These are phyloP conservation scores for Oreochromis tanganicae DNA, from an alignment of 2,113 vertebrate species.

Conservation along the genomic window DNA sequence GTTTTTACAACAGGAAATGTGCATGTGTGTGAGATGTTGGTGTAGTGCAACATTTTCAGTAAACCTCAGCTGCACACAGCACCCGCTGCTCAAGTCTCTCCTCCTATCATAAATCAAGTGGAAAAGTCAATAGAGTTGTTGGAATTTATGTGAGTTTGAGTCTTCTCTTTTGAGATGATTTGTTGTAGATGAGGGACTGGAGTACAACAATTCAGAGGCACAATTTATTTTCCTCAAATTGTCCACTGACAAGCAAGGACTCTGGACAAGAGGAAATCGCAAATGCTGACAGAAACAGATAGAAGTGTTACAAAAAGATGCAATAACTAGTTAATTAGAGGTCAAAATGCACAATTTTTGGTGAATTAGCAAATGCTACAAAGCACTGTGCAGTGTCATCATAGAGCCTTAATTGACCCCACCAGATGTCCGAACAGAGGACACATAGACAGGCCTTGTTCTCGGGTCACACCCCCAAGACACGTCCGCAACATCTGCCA, in stretches of 20 bases:
- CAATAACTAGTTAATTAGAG: not conserved
- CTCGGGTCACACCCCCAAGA: slow-evolving; percentile 40
- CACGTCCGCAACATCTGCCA: slow-evolving; percentile 55
- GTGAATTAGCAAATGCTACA: not conserved
- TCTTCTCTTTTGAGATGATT: slow-evolving; percentile 54
- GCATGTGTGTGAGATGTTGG: not conserved
- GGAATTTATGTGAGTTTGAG: slow-evolving; percentile 56
- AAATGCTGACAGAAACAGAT: not conserved
- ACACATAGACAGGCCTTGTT: slow-evolving; percentile 18
- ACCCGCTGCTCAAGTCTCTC: slow-evolving; percentile 20
- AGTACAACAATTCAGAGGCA: slow-evolving; percentile 35
- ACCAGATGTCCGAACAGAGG: slow-evolving; percentile 57
- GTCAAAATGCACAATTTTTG: not conserved
- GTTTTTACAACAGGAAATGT: slow-evolving; percentile 13
- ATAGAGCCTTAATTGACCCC: slow-evolving; percentile 27
- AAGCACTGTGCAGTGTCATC: not conserved
- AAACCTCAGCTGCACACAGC: slow-evolving; percentile 13
- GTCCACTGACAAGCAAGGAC: slow-evolving; percentile 24
- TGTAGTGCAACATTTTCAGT: slow-evolving; percentile 13
- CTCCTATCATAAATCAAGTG: slow-evolving; percentile 41
- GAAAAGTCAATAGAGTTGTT: slow-evolving; percentile 62
- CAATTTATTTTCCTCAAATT: slow-evolving; percentile 43
- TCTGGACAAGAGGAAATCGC: not conserved
- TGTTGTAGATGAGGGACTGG: slow-evolving; percentile 44
- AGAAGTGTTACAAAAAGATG: not conserved